Evolutionary conservation across 1,140 invertebrate species (phyloP).

Genomic region (Elymnias hypermnestra): DNA sequence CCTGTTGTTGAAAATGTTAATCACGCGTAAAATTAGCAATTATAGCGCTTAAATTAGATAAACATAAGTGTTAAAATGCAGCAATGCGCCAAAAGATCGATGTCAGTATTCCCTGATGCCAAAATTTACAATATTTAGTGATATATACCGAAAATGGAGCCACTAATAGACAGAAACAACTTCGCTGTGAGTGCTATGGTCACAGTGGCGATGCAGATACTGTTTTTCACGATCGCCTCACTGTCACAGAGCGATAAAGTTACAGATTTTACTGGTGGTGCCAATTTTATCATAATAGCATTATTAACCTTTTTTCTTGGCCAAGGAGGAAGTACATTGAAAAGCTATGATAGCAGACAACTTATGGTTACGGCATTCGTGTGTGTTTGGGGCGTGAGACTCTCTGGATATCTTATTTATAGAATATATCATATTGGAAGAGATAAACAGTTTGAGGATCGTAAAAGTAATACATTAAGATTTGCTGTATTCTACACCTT

Average conservation of each 20-base stretch:
- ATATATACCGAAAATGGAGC: slow-evolving; percentile 63
- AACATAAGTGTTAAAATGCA: slow-evolving; percentile 46
- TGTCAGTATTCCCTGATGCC: slow-evolving; percentile 49
- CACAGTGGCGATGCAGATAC: slow-evolving; percentile 89
- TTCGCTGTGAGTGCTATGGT: slow-evolving; percentile 92
- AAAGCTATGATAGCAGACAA: slow-evolving; percentile 90
- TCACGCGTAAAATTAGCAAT: slow-evolving; percentile 7
- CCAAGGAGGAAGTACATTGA: slow-evolving; percentile 81
- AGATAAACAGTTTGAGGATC: slow-evolving; percentile 93
- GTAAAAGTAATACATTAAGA: slow-evolving; percentile 88
- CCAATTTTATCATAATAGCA: slow-evolving; percentile 93
- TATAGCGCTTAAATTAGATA: slow-evolving; percentile 25
- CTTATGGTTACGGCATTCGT: slow-evolving; percentile 92
- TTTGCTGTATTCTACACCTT: slow-evolving; percentile 95
- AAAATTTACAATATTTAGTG: slow-evolving; percentile 48
- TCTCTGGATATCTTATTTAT: slow-evolving; percentile 91
- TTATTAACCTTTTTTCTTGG: slow-evolving; percentile 91
- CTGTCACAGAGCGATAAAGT: slow-evolving; percentile 92
- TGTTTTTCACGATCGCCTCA: slow-evolving; percentile 91
- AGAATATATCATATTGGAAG: slow-evolving; percentile 92
- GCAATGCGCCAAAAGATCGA: slow-evolving; percentile 57
- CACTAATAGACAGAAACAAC: slow-evolving; percentile 91
- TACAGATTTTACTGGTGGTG: slow-evolving; percentile 93
- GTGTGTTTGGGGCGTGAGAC: slow-evolving; percentile 88
- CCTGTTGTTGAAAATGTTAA: slow-evolving; percentile 20